phyloP scores from a whole-genome alignment of 2,113 vertebrate species.

The Siniperca knerii region DNA sequence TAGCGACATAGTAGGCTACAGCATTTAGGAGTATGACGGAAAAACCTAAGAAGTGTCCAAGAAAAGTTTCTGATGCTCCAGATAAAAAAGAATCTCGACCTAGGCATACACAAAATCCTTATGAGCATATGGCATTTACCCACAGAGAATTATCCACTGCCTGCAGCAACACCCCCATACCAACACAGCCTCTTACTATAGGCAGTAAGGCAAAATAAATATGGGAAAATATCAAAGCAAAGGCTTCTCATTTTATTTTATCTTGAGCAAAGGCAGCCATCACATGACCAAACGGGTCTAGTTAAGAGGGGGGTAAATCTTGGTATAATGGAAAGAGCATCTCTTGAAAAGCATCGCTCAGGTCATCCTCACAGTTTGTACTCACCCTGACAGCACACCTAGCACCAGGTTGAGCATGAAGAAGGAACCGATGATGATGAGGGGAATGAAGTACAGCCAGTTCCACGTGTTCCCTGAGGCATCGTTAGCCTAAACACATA shows the following conservation, averaged over 20 bases:
- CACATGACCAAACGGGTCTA: not conserved
- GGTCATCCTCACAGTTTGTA: constrained; percentile 5
- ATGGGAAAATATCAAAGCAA: not conserved
- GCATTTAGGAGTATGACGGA: too few species aligned
- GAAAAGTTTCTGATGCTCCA: too few species aligned
- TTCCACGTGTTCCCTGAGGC: constrained; percentile 95
- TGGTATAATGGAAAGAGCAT: not conserved
- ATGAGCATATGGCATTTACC: too few species aligned
- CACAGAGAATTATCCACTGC: not conserved
- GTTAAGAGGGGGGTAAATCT: not conserved
- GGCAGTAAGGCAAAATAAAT: not conserved
- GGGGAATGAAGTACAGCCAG: constrained; percentile 87
- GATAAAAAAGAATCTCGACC: too few species aligned
- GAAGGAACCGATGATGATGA: constrained; percentile 87
- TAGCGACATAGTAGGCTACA: too few species aligned
- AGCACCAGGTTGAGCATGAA: constrained; percentile 87
- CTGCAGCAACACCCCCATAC: not conserved
- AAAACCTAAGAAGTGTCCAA: too few species aligned
- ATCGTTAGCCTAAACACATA: constrained; percentile 92
- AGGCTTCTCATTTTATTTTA: not conserved
- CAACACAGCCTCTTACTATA: not conserved
- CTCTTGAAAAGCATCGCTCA: not conserved
- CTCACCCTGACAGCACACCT: constrained; percentile 87
- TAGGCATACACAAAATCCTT: not conserved
- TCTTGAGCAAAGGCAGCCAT: not conserved